Base-by-base conservation (phyloP, 2,113 vertebrate species). In the Lophius piscatorius region DNA sequence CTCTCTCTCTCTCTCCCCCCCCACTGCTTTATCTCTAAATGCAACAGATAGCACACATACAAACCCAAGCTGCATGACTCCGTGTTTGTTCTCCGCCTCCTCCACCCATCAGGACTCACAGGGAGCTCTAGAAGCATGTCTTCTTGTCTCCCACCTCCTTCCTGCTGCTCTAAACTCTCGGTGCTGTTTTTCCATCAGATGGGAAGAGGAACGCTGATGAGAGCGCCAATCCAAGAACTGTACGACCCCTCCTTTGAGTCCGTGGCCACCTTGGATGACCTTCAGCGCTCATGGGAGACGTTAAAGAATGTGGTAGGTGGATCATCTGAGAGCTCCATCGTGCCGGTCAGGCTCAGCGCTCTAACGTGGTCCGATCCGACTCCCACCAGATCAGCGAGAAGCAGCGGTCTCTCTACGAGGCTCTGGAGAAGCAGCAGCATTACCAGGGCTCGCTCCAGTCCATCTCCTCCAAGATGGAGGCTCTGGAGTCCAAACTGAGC, bases 221-320 rank as follows among this genome's bases (percentile, higher is more conserved):
- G 88, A 5, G 85, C 91, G 21, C 87, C 90, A 1, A 68, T 88
- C 13, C 95, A 93, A 75, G 94, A 95, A 35, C 71, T 94, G 26
- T 95, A 90, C 0, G 95, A 98, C 41, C 89, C 92, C 0, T 89
- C 92, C 0, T 88, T 96, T 76, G 94, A 97, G 76, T 92, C 93
- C 0, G 82, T 92, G 39, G 90, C 95, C 12, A 94, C 95, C 49
- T 12, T 99, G 66, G 94, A 97, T 2, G 95, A 98, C 79, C 79
- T 99, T 50, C 97, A 98, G 66, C 95, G 95, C 48, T 98, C 97
- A 4, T 99, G 97, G 97, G 97, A 99, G 88, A 97, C 95, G 2
- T 84, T 98, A 9, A 98, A 99, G 87, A 99, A 97, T 24, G 96
- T 99, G 94, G 97, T 99, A 88, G 74, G 93, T 86, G 26, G 14